phyloP scores from a whole-genome alignment of 2,113 vertebrate species.

The Butastur rufipennis region DNA sequence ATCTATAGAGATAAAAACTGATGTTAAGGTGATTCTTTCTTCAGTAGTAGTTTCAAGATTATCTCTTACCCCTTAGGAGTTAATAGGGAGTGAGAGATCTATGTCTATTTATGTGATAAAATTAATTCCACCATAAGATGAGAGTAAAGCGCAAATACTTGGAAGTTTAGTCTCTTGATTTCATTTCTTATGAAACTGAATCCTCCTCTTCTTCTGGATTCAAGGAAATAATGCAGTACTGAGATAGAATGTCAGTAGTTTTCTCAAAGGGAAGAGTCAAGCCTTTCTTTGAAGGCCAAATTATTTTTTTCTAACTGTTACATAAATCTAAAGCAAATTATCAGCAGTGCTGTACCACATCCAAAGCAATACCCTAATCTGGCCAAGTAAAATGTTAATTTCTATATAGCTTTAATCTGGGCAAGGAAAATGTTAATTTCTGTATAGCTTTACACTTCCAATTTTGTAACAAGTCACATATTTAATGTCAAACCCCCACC shows the following conservation, averaged over 20 bases:
- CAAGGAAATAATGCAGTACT: background rate
- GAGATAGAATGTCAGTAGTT: background rate
- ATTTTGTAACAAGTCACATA: background rate
- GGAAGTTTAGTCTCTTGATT: constrained; percentile 3
- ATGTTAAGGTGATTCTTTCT: background rate
- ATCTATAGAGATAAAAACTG: background rate
- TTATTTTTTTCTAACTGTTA: background rate
- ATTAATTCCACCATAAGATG: constrained; percentile 11
- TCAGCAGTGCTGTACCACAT: background rate
- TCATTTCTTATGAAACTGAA: background rate
- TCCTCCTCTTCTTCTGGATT: background rate
- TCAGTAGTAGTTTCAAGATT: background rate
- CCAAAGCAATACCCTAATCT: background rate
- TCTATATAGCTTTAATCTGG: background rate
- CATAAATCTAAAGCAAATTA: constrained; percentile 40
- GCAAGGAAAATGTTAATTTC: constrained; percentile 25
- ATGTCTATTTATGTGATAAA: background rate
- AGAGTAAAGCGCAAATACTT: background rate
- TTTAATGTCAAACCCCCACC: background rate
- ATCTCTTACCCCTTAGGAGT: background rate
- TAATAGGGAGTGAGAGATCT: background rate
- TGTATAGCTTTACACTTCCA: background rate
- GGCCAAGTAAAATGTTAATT: constrained; percentile 13
- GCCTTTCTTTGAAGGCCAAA: background rate
- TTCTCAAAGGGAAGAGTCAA: constrained; percentile 6